Evolutionary conservation across 2,113 vertebrate species (phyloP).

Genomic region (Sakesphorus luctuosus): DNA sequence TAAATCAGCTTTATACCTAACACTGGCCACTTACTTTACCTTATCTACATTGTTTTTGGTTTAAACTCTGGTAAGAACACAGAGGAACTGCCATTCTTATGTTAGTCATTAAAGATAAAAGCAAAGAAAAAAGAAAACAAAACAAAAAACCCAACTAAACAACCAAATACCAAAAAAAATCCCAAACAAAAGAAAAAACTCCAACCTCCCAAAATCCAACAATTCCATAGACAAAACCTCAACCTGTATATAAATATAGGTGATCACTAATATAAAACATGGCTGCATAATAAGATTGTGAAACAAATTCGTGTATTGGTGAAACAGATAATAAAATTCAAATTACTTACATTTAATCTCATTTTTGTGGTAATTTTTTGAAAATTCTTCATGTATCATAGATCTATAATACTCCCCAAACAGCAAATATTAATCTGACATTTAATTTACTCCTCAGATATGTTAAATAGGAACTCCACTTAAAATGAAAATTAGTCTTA

Average conservation of each 20-base stretch:
- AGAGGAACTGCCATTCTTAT: background rate
- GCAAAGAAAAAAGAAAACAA: too few species aligned
- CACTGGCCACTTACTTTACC: background rate
- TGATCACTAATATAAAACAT: background rate
- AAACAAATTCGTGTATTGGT: background rate
- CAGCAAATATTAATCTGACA: background rate
- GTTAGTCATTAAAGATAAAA: background rate
- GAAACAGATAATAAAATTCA: background rate
- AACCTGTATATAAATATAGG: background rate
- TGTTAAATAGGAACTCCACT: background rate
- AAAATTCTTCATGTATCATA: background rate
- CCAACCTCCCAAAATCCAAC: background rate
- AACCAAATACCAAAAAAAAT: background rate
- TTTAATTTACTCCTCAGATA: conserved; percentile 11
- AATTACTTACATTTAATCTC: background rate
- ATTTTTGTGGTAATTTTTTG: background rate
- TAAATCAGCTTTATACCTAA: background rate
- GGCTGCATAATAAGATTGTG: background rate
- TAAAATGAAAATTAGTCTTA: background rate
- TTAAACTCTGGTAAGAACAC: background rate
- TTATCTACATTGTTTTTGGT: background rate
- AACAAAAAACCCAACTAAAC: background rate
- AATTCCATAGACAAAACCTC: fast-evolving
- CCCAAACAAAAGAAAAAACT: fast-evolving
- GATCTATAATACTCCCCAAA: background rate